Evolutionary conservation across 2,113 vertebrate genomes (phyloP).

Genomic region (Cheirogaleus medius): DNA sequence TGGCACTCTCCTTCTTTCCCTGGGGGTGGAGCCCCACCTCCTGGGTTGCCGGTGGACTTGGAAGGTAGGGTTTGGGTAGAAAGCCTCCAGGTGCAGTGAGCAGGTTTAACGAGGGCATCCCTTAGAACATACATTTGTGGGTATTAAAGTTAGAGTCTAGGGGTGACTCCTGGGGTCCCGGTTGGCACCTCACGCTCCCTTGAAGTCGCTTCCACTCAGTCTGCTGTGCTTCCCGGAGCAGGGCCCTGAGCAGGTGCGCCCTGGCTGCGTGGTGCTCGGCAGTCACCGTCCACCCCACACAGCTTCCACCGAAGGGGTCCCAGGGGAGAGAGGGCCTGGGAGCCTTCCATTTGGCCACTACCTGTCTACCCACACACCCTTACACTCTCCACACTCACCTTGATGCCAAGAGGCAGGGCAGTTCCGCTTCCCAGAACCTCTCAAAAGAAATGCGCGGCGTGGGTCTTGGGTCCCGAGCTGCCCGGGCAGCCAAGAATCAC

Average conservation of each 20-base stretch:
- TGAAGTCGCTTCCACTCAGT: background rate
- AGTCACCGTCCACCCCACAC: background rate
- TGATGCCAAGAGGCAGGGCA: background rate
- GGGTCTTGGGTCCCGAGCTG: background rate
- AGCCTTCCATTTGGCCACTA: background rate
- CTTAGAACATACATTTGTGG: background rate
- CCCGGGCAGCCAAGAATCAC: constrained; percentile 16
- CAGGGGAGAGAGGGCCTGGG: background rate
- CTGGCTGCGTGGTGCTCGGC: background rate
- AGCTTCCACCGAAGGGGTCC: background rate
- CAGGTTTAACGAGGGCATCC: background rate
- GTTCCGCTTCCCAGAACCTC: background rate
- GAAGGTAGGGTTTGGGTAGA: background rate
- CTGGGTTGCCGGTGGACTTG: background rate
- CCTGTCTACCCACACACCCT: background rate
- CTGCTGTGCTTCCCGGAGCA: background rate
- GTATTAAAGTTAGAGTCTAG: background rate
- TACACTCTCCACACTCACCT: background rate
- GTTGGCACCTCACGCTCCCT: background rate
- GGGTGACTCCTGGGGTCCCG: background rate
- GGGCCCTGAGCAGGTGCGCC: background rate
- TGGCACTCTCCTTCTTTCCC: background rate
- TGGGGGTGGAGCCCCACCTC: background rate
- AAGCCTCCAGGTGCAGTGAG: background rate
- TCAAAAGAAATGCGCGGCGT: background rate